Conservation (phyloP, 2,113 vertebrate genomes). For the Strix aluco region DNA sequence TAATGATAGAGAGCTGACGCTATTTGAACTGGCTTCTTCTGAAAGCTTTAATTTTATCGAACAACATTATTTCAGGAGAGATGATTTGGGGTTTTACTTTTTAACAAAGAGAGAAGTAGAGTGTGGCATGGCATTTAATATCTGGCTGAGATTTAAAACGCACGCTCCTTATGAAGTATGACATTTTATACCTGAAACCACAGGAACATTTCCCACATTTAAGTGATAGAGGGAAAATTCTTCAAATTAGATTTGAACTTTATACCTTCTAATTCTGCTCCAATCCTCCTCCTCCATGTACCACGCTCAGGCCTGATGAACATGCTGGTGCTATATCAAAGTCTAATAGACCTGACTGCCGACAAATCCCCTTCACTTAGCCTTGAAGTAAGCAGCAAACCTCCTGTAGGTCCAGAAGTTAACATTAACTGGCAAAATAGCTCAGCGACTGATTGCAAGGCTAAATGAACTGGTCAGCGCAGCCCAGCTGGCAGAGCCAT, state of each 20-base stretch:
- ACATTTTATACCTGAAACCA: constrained; percentile 54
- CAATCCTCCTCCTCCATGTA: not conserved
- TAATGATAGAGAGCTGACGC: not conserved
- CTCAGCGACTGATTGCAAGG: not conserved
- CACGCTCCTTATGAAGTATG: constrained; percentile 30
- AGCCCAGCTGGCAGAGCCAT: not conserved
- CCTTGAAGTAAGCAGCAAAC: constrained; percentile 30
- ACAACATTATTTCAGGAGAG: constrained; percentile 29
- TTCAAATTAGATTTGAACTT: constrained; percentile 55
- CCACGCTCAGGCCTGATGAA: not conserved
- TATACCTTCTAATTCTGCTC: constrained; percentile 33
- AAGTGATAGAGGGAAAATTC: constrained; percentile 32
- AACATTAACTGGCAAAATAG: not conserved
- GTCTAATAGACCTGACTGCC: not conserved
- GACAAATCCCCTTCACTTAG: constrained; percentile 14
- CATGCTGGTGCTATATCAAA: not conserved
- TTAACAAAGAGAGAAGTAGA: constrained; percentile 34
- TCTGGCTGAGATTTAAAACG: constrained; percentile 60
- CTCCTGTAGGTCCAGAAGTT: not conserved
- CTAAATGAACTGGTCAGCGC: not conserved
- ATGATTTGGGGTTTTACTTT: constrained; percentile 46
- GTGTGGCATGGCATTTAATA: constrained; percentile 9
- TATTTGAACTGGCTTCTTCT: not conserved
- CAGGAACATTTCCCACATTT: constrained; percentile 39
- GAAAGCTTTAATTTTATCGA: constrained; percentile 40